Conservation (phyloP, 2,888 invertebrate genomes). For the Troilus luridus region DNA sequence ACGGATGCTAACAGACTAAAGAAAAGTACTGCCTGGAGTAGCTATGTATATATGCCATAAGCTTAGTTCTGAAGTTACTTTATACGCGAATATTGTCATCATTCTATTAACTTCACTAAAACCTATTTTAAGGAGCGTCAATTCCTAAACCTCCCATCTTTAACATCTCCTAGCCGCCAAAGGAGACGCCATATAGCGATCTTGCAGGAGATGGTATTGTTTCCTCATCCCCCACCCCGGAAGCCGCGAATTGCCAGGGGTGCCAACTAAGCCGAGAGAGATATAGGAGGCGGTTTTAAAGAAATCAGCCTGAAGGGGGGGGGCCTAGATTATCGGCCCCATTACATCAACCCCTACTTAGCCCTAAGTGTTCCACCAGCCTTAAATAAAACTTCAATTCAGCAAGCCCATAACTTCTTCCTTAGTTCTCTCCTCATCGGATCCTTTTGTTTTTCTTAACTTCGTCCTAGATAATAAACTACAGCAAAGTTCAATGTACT, state of each 20-base stretch:
- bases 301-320: conserved; percentile 13
- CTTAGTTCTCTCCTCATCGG: not conserved
- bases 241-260: not conserved
- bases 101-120: too few species aligned
- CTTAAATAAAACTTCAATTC: conserved; percentile 30
- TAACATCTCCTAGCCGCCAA: too few species aligned
- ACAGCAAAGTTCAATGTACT: not conserved
- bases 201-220: not conserved
- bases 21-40: too few species aligned
- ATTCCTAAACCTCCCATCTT: too few species aligned
- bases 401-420: not conserved
- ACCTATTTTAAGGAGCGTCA: too few species aligned
- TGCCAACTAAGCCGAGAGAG: conserved; percentile 9
- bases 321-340: conserved; percentile 29
- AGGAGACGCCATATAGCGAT: not conserved
- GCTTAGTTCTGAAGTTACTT: too few species aligned
- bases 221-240: conserved; percentile 1
- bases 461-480: not conserved
- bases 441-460: not conserved
- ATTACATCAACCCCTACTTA: conserved; percentile 56
- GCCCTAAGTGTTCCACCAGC: not conserved
- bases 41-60: too few species aligned
- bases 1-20: too few species aligned
- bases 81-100: too few species aligned
- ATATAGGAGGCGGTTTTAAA: conserved; percentile 29